These are phyloP conservation scores for Forbesichthys agassizii DNA, from an alignment of 2,113 vertebrate genomes.

Conservation along the genomic window DNA sequence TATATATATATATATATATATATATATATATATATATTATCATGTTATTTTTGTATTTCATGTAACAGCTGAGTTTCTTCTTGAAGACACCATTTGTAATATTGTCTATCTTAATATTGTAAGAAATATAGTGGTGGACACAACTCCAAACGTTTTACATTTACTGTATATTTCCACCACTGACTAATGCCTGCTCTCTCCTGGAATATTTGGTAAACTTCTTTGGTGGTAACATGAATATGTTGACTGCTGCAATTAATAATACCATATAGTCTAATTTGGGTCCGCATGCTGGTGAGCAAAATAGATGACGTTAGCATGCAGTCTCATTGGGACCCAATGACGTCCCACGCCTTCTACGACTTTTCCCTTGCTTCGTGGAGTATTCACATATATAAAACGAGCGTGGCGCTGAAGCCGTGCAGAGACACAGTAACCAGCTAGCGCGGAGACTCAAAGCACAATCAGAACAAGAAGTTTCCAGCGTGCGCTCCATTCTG, in stretches of 20 bases:
- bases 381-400: conserved; percentile 85
- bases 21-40: too few species aligned
- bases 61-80: too few species aligned
- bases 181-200: too few species aligned
- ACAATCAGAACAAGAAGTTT: conserved; percentile 27
- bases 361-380: conserved; percentile 71
- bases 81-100: too few species aligned
- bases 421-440: conserved; percentile 40
- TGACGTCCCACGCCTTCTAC: conserved; percentile 85
- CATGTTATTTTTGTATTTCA: too few species aligned
- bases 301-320: conserved; percentile 78
- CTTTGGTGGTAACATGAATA: too few species aligned
- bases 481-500: conserved; percentile 30
- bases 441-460: conserved; percentile 61
- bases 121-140: too few species aligned
- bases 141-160: too few species aligned
- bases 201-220: too few species aligned
- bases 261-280: conserved; percentile 46
- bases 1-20: too few species aligned
- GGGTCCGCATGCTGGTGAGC: conserved; percentile 44
- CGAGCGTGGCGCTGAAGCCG: conserved; percentile 44
- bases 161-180: too few species aligned
- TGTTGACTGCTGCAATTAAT: background rate
- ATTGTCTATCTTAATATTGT: too few species aligned
- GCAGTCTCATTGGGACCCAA: conserved; percentile 74